Evolutionary conservation across 2,113 vertebrate genomes (phyloP).

Genomic region (Potamarius usumacintae): DNA sequence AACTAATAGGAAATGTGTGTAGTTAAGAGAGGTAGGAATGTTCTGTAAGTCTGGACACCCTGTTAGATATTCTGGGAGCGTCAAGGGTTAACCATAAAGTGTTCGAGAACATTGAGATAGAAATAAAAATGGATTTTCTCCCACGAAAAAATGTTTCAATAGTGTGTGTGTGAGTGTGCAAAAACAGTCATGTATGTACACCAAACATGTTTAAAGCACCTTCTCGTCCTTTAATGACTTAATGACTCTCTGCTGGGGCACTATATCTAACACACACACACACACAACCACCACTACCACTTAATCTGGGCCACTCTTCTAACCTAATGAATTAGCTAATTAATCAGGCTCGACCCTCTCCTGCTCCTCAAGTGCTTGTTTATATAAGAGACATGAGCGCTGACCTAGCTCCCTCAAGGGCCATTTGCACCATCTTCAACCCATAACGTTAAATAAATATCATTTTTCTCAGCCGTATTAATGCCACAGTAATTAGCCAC

Average conservation of each 20-base stretch:
- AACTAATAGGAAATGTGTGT: background rate
- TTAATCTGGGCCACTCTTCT: slow-evolving; percentile 70
- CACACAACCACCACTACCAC: slow-evolving; percentile 40
- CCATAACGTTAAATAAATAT: slow-evolving; percentile 79
- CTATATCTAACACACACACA: slow-evolving; percentile 36
- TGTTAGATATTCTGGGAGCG: background rate
- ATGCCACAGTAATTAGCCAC: slow-evolving; percentile 74
- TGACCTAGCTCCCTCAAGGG: slow-evolving; percentile 75
- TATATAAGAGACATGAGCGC: slow-evolving; percentile 69
- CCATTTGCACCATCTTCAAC: slow-evolving; percentile 68
- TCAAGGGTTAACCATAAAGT: background rate
- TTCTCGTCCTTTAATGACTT: background rate
- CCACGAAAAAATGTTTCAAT: background rate
- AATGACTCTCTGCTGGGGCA: background rate
- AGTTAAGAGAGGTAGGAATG: background rate
- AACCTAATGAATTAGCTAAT: slow-evolving; percentile 80
- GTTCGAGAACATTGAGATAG: background rate
- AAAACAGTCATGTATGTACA: background rate
- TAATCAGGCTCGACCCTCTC: slow-evolving; percentile 77
- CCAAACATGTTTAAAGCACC: background rate
- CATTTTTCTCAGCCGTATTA: slow-evolving; percentile 71
- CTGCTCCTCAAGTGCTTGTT: slow-evolving; percentile 76
- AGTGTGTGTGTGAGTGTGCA: too few species aligned
- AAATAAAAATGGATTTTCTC: background rate
- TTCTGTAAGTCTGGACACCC: background rate